Evolutionary conservation across 23 tunicate genomes (phyloP).

Genomic region (Ciona savignyi): DNA sequence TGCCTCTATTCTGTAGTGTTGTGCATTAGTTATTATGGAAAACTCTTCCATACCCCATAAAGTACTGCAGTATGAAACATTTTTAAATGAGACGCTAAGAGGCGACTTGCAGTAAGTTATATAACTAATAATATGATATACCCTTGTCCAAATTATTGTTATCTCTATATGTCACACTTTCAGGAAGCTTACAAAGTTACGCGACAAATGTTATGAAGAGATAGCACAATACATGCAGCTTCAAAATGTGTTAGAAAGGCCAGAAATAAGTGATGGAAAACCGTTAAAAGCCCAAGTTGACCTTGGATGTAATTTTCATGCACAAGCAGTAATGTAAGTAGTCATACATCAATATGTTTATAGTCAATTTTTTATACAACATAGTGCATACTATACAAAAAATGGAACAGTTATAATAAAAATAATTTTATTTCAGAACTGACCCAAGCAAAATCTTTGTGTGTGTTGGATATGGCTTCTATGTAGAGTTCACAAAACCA

Average conservation of each 20-base stretch:
- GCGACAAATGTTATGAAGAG: slow-evolving; percentile 74
- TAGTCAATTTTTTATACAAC: too few relatives aligned
- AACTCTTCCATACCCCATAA: too few relatives aligned
- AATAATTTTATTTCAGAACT: slow-evolving; percentile 19
- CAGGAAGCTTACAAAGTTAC: slow-evolving; percentile 26
- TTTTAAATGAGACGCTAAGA: slow-evolving; percentile 28
- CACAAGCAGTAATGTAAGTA: slow-evolving; percentile 78
- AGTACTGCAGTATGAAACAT: slow-evolving; percentile 26
- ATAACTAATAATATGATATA: background rate
- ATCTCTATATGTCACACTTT: background rate
- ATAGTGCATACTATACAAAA: background rate
- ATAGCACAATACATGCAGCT: slow-evolving; percentile 62
- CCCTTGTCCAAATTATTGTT: background rate
- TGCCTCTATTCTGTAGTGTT: too few relatives aligned
- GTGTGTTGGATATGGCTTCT: slow-evolving; percentile 72
- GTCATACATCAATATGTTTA: background rate
- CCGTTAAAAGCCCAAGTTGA: slow-evolving; percentile 69
- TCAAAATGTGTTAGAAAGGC: slow-evolving; percentile 30
- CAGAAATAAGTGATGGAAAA: background rate
- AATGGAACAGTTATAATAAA: background rate
- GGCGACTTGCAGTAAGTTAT: slow-evolving; percentile 36
- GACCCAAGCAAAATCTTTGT: slow-evolving; percentile 57
- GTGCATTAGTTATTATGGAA: too few relatives aligned
- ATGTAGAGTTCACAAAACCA: slow-evolving; percentile 41
- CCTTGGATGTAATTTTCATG: slow-evolving; percentile 75